A percentile compares a stretch with the other conserved stretches of the same genome.
These are phyloP conservation scores for Chloroclysta siterata DNA, from an alignment of 2,888 invertebrate genomes.

Conservation along the genomic window DNA sequence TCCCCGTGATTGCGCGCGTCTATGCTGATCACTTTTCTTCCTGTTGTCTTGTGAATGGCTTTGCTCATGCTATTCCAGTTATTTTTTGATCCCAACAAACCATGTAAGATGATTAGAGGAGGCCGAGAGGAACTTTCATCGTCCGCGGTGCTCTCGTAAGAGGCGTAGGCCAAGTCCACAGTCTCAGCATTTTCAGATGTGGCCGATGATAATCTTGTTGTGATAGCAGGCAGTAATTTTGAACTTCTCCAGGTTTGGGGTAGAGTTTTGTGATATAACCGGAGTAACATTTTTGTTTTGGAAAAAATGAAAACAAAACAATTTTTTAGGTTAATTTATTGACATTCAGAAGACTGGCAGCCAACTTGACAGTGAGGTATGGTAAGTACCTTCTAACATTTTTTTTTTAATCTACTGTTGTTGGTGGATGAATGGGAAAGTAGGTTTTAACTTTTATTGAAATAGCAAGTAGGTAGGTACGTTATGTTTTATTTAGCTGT, in stretches of 20 bases:
- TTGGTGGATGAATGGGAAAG: too few species aligned
- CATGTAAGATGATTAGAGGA: slow-evolving; percentile 95
- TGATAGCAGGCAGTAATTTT: slow-evolving; percentile 46
- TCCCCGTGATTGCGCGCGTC: slow-evolving; percentile 98
- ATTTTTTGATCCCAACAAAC: slow-evolving; percentile 95
- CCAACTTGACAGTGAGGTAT: slow-evolving; percentile 11
- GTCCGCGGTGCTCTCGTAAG: slow-evolving; percentile 84
- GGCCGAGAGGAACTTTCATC: slow-evolving; percentile 58
- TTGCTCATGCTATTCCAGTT: slow-evolving; percentile 97
- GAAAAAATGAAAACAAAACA: slow-evolving; percentile 22
- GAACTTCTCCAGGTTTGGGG: slow-evolving; percentile 42
- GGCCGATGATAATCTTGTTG: slow-evolving; percentile 50
- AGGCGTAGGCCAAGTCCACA: slow-evolving; percentile 88
- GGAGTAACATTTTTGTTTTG: slow-evolving; percentile 60
- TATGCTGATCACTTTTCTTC: slow-evolving; percentile 91
- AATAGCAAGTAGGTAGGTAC: too few species aligned
- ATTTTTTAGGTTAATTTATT: slow-evolving; percentile 33
- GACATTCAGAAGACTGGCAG: slow-evolving; percentile 20
- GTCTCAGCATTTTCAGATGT: slow-evolving; percentile 73
- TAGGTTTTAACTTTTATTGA: too few species aligned
- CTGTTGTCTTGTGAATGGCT: slow-evolving; percentile 87
- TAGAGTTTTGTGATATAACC: slow-evolving; percentile 51
- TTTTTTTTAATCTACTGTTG: too few species aligned
- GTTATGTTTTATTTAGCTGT: too few species aligned
- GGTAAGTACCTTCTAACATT: too few species aligned